Percentiles rank a stretch among this genome's conserved stretches.
These are phyloP conservation scores for Agrotis segetum DNA, from an alignment of 2,888 invertebrate genomes.

Conservation along the genomic window DNA sequence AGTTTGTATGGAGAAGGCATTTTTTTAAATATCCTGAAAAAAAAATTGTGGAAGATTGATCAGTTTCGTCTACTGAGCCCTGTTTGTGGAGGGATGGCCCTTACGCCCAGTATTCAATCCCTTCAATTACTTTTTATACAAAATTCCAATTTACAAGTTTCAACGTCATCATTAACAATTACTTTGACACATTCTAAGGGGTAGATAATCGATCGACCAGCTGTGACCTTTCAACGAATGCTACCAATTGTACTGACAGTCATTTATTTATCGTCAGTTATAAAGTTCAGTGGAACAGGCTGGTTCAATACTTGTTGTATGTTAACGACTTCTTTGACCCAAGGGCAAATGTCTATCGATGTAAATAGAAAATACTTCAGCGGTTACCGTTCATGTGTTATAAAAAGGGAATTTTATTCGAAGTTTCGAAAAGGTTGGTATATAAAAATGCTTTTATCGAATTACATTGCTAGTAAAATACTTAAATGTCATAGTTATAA, in stretches of 20 bases:
- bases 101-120: background rate
- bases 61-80: too few species aligned
- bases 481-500: background rate
- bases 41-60: too few species aligned
- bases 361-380: slow-evolving; percentile 53
- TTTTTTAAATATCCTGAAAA: too few species aligned
- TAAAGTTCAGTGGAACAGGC: slow-evolving; percentile 52
- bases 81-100: too few species aligned
- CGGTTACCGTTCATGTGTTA: slow-evolving; percentile 27
- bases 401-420: slow-evolving; percentile 13
- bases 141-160: slow-evolving; percentile 1
- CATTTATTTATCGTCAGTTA: slow-evolving; percentile 52
- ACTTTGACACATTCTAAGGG: slow-evolving; percentile 29
- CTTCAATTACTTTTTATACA: background rate
- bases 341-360: slow-evolving; percentile 48
- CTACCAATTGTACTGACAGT: slow-evolving; percentile 48
- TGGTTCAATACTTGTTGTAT: slow-evolving; percentile 50
- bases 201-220: slow-evolving; percentile 40
- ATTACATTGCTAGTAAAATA: background rate
- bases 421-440: background rate
- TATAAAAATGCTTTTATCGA: background rate
- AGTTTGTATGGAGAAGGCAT: too few species aligned
- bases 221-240: slow-evolving; percentile 52
- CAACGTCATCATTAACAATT: slow-evolving; percentile 1
- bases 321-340: slow-evolving; percentile 59